Base-by-base conservation (phyloP, 2,113 vertebrate species). In the Pelobates fuscus region DNA sequence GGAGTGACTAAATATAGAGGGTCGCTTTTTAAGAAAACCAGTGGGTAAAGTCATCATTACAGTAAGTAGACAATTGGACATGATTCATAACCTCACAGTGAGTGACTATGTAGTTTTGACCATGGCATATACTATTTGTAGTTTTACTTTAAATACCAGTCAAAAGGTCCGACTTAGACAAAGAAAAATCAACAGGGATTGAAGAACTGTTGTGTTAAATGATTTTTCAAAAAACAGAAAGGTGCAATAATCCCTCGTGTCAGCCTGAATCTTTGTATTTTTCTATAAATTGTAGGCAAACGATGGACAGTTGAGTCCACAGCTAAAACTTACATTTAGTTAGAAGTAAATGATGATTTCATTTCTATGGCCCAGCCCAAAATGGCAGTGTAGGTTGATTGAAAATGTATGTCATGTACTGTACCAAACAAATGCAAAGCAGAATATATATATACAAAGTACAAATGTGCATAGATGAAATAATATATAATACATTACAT, bases 231-330 rank as follows among this genome's bases (percentile, higher is more conserved):
- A 58, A 70, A 82, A 84, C 82, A 81, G 59, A 74, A 12, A 67
- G 78, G 55, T 25, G 78, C 82, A 79, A 77, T 73, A 78, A 37
- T 0, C 0, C 79, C 72, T 68, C 83, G 66, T 80, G 55, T 77
- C 26, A 27, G 25, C 26, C 44, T 58, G 0, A 43, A 54, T 77
- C 86, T 83, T 62, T 75, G 37, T 12, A 8, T 12, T 12, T 3
- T 10, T 17, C 46, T 52, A 17, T 3, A 83, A 44, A 5, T 81
- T 70, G 67, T 59, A 72, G 61, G 57, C 32, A 78, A 20, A 37
- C 26, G 7, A 80, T 2, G 17, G 60, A 70, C 58, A 72, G 52
- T 66, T n/a, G 60, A 68, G 5, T 41, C 2, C 37, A 29, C 37
- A 41, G 7, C 37, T 41, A 41, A 41, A 8, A 12, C 37, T 12